Base-by-base conservation (phyloP, 2,888 invertebrate species). In the Drosophila vallismaia region DNA sequence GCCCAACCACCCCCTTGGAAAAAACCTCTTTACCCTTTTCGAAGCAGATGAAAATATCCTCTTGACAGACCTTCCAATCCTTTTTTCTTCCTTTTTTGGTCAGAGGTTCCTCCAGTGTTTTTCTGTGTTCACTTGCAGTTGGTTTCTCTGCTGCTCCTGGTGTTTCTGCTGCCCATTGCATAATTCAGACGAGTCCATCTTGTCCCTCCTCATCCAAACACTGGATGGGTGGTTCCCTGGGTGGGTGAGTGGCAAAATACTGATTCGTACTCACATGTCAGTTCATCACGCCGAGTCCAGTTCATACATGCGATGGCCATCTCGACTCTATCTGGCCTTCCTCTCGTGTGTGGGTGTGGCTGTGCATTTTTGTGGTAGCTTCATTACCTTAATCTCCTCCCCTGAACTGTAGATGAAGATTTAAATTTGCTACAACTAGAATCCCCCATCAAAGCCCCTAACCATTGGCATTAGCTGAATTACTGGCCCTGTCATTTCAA, bases 111-210 rank as follows among this genome's bases (percentile, higher is more conserved):
- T 51, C 28, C 28, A 36, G 33, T 54, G 54, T 54, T 66, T 53
- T 52, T 31, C 67, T 14, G 52, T 33, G n/a, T 29, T 8, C 42
- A 24, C 36, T 53, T 68, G 29, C 36, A 26, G 51, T 62, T n/a
- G 31, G 63, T n/a, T 33, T 48, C 29, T 36, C 52, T 28, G 28
- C 52, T 51, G 19, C 44, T 66, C 44, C 36, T 19, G 6, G 46
- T 54, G 48, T 48, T 66, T 51, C 36, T 19, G 6, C 54, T 54
- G 48, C 55, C 48, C 63, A 68, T 79, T 71, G 60, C 64, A 77
- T 68, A 77, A 71, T 59, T 71, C 63, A 54, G 55, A 55, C 49
- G 56, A 71, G 72, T 71, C 53, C 67, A 38, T 71, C 53, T 71
- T 31, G 48, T 64, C 67, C 51, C 31, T 59, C 42, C 28, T 29